A percentile compares a stretch with the other conserved stretches of the same genome.
These are phyloP conservation scores for Geotrupes spiniger DNA, from an alignment of 2,888 invertebrate species.

Conservation along the genomic window DNA sequence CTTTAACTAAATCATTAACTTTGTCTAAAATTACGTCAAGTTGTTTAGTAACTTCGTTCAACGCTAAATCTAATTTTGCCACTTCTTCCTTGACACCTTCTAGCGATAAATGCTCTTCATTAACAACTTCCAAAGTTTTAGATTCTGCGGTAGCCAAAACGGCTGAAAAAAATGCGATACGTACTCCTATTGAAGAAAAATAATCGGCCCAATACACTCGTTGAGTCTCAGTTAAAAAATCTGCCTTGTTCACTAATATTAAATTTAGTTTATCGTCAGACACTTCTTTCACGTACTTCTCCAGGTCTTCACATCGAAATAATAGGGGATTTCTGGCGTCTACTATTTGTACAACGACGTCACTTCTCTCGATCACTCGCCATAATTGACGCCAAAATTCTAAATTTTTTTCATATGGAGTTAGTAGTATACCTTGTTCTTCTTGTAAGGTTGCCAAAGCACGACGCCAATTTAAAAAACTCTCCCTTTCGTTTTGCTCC, in stretches of 20 bases:
- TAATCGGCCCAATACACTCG: conserved; percentile 82
- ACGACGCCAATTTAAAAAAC: conserved; percentile 89
- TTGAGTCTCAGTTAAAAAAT: conserved; percentile 79
- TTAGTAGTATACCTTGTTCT: conserved; percentile 76
- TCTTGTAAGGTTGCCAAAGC: conserved; percentile 76
- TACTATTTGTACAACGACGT: conserved; percentile 89
- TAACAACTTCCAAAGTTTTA: conserved; percentile 48
- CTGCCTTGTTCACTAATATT: conserved; percentile 93
- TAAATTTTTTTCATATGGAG: conserved; percentile 96
- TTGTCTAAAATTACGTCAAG: conserved; percentile 56
- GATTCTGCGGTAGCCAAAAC: conserved; percentile 53
- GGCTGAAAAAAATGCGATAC: conserved; percentile 91
- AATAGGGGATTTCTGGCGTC: conserved; percentile 95
- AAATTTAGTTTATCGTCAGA: conserved; percentile 70
- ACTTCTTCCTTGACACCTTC: conserved; percentile 55
- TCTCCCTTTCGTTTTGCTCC: conserved; percentile 71
- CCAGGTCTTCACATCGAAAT: conserved; percentile 84
- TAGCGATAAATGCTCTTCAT: too few species aligned
- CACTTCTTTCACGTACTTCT: conserved; percentile 79
- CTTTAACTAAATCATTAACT: conserved; percentile 43
- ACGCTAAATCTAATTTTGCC: conserved; percentile 54
- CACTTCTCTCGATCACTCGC: conserved; percentile 96
- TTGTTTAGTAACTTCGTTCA: conserved; percentile 56
- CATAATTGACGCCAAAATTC: conserved; percentile 99
- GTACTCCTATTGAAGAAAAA: conserved; percentile 67